Evolutionary conservation across 35 echinoderm and acorn worm species (phyloP).

Genomic region (Anneissia japonica): DNA sequence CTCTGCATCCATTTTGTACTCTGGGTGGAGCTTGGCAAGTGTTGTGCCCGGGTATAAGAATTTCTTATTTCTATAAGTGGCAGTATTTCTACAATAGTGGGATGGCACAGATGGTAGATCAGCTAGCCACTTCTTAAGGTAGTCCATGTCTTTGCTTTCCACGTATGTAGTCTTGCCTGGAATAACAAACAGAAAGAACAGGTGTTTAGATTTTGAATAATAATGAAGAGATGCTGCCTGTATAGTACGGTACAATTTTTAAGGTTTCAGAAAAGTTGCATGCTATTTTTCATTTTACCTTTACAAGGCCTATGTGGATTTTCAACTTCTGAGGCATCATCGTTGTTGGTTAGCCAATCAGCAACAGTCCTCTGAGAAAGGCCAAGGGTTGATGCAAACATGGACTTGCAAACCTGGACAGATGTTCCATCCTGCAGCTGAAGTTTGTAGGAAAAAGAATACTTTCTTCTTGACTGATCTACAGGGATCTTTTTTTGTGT

Average conservation of each 20-base stretch:
- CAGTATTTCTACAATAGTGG: conserved; percentile 17
- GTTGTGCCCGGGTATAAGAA: conserved; percentile 23
- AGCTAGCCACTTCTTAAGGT: conserved; percentile 4
- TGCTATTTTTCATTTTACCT: not conserved
- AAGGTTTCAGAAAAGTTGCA: too few species aligned
- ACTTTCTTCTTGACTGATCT: too few species aligned
- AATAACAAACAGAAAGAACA: not conserved
- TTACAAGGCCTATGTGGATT: not conserved
- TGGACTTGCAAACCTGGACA: not conserved
- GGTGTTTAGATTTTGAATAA: too few species aligned
- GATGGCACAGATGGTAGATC: conserved; percentile 3
- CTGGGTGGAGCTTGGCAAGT: not conserved
- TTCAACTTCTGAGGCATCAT: not conserved
- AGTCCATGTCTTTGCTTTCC: not conserved
- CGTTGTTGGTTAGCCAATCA: not conserved
- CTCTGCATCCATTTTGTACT: conserved; percentile 1
- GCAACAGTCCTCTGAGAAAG: not conserved
- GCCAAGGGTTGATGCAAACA: not conserved
- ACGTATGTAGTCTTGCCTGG: conserved; percentile 11
- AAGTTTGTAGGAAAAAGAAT: not conserved
- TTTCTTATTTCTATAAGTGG: conserved; percentile 17
- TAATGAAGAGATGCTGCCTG: not conserved
- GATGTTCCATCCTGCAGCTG: not conserved
- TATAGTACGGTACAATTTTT: too few species aligned
- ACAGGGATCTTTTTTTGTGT: too few species aligned